A percentile compares a stretch with the other conserved stretches of the same genome.
These are phyloP conservation scores for Eucera pruinosa DNA, from an alignment of 2,888 invertebrate genomes.

Conservation along the genomic window DNA sequence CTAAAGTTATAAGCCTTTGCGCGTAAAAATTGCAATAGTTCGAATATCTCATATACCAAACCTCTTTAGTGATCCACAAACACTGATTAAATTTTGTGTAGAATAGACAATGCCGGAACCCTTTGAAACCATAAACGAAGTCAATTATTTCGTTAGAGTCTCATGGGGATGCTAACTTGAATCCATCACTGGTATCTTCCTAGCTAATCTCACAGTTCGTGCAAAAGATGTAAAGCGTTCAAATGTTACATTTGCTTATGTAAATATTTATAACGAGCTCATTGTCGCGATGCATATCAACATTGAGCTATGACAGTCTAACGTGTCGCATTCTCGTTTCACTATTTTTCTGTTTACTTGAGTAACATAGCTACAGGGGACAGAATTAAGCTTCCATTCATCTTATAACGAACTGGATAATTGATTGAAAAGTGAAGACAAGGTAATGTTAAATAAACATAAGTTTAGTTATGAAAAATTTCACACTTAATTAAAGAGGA, in stretches of 20 bases:
- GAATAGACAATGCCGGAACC: not conserved
- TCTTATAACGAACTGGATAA: too few relatives aligned
- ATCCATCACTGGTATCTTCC: slow-evolving; percentile 33
- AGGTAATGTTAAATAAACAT: too few relatives aligned
- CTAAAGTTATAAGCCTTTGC: too few relatives aligned
- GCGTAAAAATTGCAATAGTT: too few relatives aligned
- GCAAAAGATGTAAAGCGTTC: slow-evolving; percentile 53
- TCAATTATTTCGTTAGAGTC: slow-evolving; percentile 21
- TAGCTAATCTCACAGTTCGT: slow-evolving; percentile 28
- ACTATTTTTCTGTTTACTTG: slow-evolving; percentile 16
- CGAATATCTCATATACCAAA: too few relatives aligned
- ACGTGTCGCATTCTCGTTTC: slow-evolving; percentile 41
- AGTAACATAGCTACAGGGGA: not conserved
- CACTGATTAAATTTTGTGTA: not conserved
- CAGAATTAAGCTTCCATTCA: slow-evolving; percentile 23
- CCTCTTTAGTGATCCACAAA: not conserved
- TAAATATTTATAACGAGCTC: slow-evolving; percentile 55
- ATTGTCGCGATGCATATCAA: slow-evolving; percentile 47
- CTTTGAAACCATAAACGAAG: slow-evolving; percentile 1
- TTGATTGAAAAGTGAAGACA: too few relatives aligned
- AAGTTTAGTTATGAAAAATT: too few relatives aligned
- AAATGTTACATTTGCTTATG: slow-evolving; percentile 47
- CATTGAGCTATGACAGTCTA: slow-evolving; percentile 26
- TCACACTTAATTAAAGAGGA: too few relatives aligned
- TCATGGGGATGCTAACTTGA: slow-evolving; percentile 4